These are phyloP conservation scores for Parauchenoglanis punctatus DNA, from an alignment of 2,797 vertebrate species.

Conservation along the genomic window DNA sequence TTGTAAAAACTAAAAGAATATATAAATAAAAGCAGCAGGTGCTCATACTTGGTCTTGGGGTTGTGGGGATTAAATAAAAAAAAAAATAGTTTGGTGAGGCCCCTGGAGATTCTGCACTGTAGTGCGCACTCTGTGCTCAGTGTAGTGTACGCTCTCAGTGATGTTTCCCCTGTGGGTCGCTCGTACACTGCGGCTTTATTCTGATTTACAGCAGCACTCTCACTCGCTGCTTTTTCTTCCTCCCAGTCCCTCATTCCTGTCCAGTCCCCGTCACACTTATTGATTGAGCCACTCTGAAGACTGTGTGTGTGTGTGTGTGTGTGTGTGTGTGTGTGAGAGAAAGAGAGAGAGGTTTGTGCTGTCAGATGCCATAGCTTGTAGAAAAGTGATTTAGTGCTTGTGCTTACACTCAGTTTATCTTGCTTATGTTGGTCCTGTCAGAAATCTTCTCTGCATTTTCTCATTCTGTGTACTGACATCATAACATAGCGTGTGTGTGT, in stretches of 20 bases:
- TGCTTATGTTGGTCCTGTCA: neutral
- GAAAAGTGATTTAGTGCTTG: neutral
- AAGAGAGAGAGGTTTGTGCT: neutral
- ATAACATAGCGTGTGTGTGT: neutral
- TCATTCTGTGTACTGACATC: neutral
- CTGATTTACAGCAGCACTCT: constrained; percentile 15
- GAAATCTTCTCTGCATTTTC: constrained; percentile 6
- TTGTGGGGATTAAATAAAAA: neutral
- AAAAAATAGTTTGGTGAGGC: no score
- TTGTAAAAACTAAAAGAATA: neutral
- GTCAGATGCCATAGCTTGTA: constrained; percentile 21
- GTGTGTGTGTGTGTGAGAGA: neutral
- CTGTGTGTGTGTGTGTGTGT: neutral
- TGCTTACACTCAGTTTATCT: neutral
- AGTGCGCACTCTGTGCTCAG: neutral
- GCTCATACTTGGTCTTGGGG: neutral
- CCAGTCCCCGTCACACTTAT: neutral
- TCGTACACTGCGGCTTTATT: neutral
- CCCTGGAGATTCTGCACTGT: neutral
- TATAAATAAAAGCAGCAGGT: neutral
- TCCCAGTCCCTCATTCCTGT: neutral
- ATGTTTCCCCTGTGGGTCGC: neutral
- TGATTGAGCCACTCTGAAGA: neutral
- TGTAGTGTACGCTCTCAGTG: neutral
- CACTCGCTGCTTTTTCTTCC: neutral